Percentiles rank a stretch among this genome's conserved stretches.
Conservation (phyloP, 2,888 invertebrate genomes). For the Ochlodes sylvanus region DNA sequence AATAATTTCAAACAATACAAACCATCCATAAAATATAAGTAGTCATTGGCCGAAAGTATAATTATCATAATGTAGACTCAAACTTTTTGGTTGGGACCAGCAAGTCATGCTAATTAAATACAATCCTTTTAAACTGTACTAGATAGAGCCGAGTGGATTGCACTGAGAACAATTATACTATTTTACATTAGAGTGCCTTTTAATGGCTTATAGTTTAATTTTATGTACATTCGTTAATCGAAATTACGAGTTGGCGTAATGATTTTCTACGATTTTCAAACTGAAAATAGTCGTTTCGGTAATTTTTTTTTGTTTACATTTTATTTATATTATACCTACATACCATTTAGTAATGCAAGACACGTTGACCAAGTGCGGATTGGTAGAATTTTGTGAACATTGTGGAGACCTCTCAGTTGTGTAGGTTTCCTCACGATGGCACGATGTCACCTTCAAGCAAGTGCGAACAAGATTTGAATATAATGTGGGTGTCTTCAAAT, state of each 20-base stretch:
- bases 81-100: constrained; percentile 63
- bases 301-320: too few species aligned
- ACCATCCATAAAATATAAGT: constrained; percentile 47
- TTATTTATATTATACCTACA: too few species aligned
- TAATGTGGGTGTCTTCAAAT: too few species aligned
- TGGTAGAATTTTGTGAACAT: too few species aligned
- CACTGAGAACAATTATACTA: constrained; percentile 55
- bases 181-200: constrained; percentile 54
- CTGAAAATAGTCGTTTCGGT: too few species aligned
- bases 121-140: constrained; percentile 69
- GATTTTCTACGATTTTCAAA: too few species aligned
- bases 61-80: constrained; percentile 76
- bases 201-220: constrained; percentile 43
- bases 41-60: constrained; percentile 64
- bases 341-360: too few species aligned
- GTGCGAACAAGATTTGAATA: too few species aligned
- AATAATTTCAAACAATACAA: constrained; percentile 33
- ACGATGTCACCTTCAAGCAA: too few species aligned
- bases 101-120: constrained; percentile 78
- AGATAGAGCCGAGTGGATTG: constrained; percentile 56
- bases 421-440: too few species aligned
- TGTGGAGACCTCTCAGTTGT: too few species aligned
- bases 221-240: constrained; percentile 36
- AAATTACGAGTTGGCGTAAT: background rate
- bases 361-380: too few species aligned